phyloP scores from a whole-genome alignment of 2,113 vertebrate species.

The Eurypyga helias region DNA sequence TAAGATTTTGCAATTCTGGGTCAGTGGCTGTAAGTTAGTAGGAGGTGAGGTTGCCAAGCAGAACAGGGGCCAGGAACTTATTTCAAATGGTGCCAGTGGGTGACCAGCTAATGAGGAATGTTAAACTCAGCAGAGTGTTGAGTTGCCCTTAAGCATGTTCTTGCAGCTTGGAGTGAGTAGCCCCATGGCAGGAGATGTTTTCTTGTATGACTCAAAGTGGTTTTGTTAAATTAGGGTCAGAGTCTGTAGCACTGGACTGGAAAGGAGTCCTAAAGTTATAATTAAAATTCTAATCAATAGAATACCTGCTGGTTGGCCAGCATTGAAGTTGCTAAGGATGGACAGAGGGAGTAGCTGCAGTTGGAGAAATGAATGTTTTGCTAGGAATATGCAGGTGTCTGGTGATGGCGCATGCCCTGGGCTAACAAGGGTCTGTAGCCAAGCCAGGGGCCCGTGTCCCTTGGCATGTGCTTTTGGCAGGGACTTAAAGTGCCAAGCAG shows the following conservation, averaged over 20 bases:
- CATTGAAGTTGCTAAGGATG: not conserved
- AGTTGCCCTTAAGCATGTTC: not conserved
- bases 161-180: not conserved
- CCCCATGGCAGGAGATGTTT: not conserved
- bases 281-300: not conserved
- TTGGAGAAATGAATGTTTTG: not conserved
- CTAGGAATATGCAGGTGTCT: not conserved
- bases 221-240: not conserved
- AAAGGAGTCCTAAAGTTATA: not conserved
- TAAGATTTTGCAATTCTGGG: not conserved
- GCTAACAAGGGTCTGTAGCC: not conserved
- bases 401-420: no score
- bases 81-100: not conserved
- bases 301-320: not conserved
- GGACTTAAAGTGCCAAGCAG: not conserved
- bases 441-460: not conserved
- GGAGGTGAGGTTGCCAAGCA: not conserved
- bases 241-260: not conserved
- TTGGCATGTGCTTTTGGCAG: accelerated
- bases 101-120: not conserved
- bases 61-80: not conserved
- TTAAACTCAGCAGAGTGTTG: not conserved
- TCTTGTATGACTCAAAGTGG: not conserved
- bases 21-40: not conserved
- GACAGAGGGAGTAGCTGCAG: not conserved